phyloP scores from a whole-genome alignment of 2,113 vertebrate genomes.

The Ochotona princeps region DNA sequence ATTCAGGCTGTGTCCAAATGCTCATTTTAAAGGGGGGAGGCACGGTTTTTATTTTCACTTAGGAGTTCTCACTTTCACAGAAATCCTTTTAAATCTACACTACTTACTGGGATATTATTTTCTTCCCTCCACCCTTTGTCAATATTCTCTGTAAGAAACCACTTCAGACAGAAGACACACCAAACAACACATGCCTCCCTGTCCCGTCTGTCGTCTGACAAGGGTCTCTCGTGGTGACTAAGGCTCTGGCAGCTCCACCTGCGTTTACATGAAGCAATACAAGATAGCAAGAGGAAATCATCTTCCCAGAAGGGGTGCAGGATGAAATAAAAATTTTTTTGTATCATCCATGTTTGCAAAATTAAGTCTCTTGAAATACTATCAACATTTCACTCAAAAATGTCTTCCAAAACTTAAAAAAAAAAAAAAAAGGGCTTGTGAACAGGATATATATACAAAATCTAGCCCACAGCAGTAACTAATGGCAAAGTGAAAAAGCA shows the following conservation, averaged over 20 bases:
- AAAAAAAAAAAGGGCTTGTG: slow-evolving; percentile 3
- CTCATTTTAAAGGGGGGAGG: neutral
- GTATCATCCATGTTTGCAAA: neutral
- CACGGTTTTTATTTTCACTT: neutral
- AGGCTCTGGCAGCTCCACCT: neutral
- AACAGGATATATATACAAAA: neutral
- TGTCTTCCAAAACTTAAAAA: neutral
- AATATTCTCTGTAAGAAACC: neutral
- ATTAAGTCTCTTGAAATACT: neutral
- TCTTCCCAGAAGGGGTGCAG: neutral
- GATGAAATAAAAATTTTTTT: neutral
- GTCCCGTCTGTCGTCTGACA: neutral
- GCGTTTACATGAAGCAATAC: neutral
- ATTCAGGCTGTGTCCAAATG: neutral
- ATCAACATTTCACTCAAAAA: neutral
- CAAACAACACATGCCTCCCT: neutral
- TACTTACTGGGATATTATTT: neutral
- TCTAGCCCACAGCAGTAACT: neutral
- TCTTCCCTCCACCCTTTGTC: neutral
- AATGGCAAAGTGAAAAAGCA: neutral
- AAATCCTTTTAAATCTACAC: neutral
- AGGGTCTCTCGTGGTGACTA: neutral
- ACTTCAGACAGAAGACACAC: slow-evolving; percentile 2
- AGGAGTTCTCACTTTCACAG: neutral
- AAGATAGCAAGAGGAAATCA: neutral